Percentiles rank a stretch among this genome's conserved stretches.
Conservation (phyloP, 2,113 vertebrate genomes). For the Poeciliopsis retropinna region DNA sequence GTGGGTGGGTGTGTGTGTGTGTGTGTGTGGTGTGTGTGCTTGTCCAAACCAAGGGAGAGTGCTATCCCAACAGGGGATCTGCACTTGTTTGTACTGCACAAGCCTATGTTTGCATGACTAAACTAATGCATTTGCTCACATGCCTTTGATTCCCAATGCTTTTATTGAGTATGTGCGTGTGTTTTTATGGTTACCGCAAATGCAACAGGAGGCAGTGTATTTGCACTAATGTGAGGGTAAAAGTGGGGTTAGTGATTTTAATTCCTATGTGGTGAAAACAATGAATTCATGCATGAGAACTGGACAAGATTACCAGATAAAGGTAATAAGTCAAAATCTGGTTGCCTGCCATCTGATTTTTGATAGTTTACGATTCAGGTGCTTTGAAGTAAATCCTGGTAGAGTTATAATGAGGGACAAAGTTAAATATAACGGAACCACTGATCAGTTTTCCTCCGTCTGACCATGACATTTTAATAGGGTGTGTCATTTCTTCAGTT, state of each 20-base stretch:
- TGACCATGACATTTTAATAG: not conserved
- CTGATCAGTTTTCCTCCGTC: not conserved
- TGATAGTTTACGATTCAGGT: not conserved
- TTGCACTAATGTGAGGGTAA: slow-evolving; percentile 2
- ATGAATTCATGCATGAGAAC: not conserved
- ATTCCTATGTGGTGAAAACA: slow-evolving; percentile 28
- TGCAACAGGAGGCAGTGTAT: slow-evolving; percentile 1
- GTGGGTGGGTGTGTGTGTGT: slow-evolving; percentile 7
- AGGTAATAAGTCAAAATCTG: not conserved
- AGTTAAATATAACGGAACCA: not conserved
- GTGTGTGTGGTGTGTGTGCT: slow-evolving; percentile 10
- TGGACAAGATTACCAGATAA: not conserved
- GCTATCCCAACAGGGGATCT: slow-evolving; percentile 37
- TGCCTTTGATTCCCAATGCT: slow-evolving; percentile 42
- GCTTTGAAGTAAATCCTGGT: not conserved
- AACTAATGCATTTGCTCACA: slow-evolving; percentile 52
- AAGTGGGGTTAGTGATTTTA: slow-evolving; percentile 13
- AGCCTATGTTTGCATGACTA: slow-evolving; percentile 64
- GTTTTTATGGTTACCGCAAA: slow-evolving; percentile 17
- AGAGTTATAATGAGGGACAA: not conserved
- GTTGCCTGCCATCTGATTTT: not conserved
- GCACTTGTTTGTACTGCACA: slow-evolving; percentile 62
- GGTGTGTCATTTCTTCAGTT: slow-evolving; percentile 13
- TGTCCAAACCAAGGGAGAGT: slow-evolving; percentile 20
- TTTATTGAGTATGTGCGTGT: slow-evolving; percentile 31